phyloP scores from a whole-genome alignment of 2,113 vertebrate genomes.

The Chaenogobius annularis region DNA sequence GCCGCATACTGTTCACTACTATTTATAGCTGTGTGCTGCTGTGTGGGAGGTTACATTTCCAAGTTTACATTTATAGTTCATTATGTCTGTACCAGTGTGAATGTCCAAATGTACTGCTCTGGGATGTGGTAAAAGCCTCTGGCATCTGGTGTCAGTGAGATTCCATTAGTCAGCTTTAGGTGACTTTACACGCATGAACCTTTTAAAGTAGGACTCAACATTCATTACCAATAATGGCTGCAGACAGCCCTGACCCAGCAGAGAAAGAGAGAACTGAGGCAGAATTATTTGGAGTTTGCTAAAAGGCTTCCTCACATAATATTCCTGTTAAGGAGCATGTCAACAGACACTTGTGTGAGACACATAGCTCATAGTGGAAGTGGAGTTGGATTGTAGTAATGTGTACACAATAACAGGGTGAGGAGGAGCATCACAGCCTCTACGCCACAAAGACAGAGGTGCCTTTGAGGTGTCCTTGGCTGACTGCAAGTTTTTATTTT shows the following conservation, averaged over 20 bases:
- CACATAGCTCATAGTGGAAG: constrained; percentile 69
- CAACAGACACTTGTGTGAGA: constrained; percentile 82
- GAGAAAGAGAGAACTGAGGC: constrained; percentile 70
- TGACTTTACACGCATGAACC: constrained; percentile 81
- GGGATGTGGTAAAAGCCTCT: constrained; percentile 71
- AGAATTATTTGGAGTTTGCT: constrained; percentile 81
- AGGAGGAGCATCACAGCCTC: constrained; percentile 64
- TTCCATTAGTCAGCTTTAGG: constrained; percentile 83
- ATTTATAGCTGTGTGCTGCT: constrained; percentile 56
- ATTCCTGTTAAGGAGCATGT: constrained; percentile 85
- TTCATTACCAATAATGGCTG: constrained; percentile 83
- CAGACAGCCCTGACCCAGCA: constrained; percentile 78
- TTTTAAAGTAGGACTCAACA: constrained; percentile 83
- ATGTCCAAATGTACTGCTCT: constrained; percentile 66
- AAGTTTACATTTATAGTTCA: constrained; percentile 76
- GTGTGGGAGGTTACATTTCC: constrained; percentile 61
- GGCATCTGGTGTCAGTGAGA: constrained; percentile 74
- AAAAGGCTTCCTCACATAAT: constrained; percentile 83
- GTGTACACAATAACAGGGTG: constrained; percentile 71
- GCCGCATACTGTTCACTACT: constrained; percentile 35
- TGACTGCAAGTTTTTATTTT: neutral
- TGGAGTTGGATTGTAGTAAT: constrained; percentile 71
- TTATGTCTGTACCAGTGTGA: constrained; percentile 62
- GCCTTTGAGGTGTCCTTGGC: constrained; percentile 25
- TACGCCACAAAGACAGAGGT: constrained; percentile 31